Evolutionary conservation across 2,888 invertebrate genomes (phyloP).

Genomic region (Drosophila nigricruria): DNA sequence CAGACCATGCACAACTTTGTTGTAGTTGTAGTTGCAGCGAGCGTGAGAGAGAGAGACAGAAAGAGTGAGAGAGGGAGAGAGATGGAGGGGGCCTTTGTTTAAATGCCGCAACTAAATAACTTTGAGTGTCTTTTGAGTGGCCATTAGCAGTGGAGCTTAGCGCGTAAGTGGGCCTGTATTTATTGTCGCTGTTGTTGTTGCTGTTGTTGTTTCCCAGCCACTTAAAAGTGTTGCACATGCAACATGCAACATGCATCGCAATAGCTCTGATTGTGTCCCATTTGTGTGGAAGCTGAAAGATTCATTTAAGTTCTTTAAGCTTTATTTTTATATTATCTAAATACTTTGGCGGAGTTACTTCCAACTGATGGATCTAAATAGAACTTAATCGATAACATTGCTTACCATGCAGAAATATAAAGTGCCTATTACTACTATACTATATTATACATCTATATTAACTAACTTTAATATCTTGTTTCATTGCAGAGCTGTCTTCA

Average conservation of each 20-base stretch:
- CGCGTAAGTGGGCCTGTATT: slow-evolving; percentile 63
- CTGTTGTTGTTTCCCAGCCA: slow-evolving; percentile 12
- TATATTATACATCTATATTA: no score
- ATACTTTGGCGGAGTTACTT: background rate
- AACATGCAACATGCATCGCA: slow-evolving; percentile 16
- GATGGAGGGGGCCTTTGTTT: slow-evolving; percentile 44
- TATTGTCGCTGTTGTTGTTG: slow-evolving; percentile 35
- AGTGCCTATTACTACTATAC: no score
- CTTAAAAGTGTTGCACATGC: slow-evolving; percentile 24
- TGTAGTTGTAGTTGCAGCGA: slow-evolving; percentile 31
- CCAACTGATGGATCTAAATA: background rate
- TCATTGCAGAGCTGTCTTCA: slow-evolving; percentile 89
- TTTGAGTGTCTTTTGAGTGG: slow-evolving; percentile 79
- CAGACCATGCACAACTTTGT: slow-evolving; percentile 55
- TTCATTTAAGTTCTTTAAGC: background rate
- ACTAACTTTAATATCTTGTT: background rate
- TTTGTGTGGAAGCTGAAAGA: background rate
- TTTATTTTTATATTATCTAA: background rate
- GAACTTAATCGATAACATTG: no score
- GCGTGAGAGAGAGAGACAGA: background rate
- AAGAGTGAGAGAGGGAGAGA: background rate
- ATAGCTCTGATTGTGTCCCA: background rate
- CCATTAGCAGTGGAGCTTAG: slow-evolving; percentile 74
- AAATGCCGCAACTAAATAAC: slow-evolving; percentile 80
- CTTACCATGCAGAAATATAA: background rate